Evolutionary conservation across 1,140 invertebrate species (phyloP).

Genomic region (Drosophila guanche): DNA sequence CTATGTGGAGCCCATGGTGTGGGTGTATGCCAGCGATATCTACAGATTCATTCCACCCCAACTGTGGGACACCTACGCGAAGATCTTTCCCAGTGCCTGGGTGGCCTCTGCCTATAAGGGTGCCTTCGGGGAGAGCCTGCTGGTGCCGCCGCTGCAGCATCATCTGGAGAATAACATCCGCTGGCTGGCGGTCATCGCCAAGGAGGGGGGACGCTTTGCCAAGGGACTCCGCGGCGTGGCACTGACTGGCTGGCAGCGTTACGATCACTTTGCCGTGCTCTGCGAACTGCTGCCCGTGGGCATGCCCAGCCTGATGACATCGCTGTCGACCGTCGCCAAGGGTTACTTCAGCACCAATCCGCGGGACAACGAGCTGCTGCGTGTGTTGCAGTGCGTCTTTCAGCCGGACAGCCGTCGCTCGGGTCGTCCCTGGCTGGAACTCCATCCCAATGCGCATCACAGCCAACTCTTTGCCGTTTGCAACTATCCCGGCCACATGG

Average conservation of each 20-base stretch:
- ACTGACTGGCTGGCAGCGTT: conserved; percentile 92
- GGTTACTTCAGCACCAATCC: conserved; percentile 87
- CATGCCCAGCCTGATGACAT: conserved; percentile 90
- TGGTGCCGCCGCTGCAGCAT: conserved; percentile 87
- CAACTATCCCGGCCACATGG: conserved; percentile 85
- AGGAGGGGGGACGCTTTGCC: conserved; percentile 81
- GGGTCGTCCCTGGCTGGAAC: conserved; percentile 76
- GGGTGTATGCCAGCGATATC: conserved; percentile 89
- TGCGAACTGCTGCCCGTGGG: conserved; percentile 95
- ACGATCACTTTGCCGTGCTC: conserved; percentile 95
- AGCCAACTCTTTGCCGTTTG: conserved; percentile 73
- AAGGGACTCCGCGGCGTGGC: conserved; percentile 87
- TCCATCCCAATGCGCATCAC: conserved; percentile 73
- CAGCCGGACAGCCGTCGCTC: conserved; percentile 79
- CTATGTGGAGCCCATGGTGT: conserved; percentile 94
- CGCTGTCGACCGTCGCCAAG: conserved; percentile 85
- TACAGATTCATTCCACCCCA: conserved; percentile 84
- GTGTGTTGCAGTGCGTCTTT: conserved; percentile 85
- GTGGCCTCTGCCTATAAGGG: conserved; percentile 85
- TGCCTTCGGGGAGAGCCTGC: conserved; percentile 91
- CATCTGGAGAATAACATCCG: conserved; percentile 89
- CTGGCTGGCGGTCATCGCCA: conserved; percentile 88
- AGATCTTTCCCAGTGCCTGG: conserved; percentile 95
- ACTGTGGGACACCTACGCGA: conserved; percentile 91
- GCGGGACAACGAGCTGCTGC: conserved; percentile 84